Evolutionary conservation across 1,140 invertebrate genomes (phyloP).

Genomic region (Formica exsecta): DNA sequence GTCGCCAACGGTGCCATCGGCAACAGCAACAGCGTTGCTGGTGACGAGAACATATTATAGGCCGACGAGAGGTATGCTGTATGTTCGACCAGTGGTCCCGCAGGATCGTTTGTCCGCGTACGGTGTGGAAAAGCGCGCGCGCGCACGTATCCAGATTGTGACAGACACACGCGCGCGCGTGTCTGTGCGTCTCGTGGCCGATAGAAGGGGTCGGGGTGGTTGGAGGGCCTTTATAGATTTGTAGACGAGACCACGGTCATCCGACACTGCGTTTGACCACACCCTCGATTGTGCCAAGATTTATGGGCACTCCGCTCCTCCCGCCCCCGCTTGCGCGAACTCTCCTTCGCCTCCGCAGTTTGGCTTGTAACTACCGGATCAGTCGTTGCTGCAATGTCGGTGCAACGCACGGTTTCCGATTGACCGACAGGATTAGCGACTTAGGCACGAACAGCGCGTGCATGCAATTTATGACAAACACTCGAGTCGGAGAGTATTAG

Average conservation of each 20-base stretch:
- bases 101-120: constrained; percentile 77
- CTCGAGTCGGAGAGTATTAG: neutral
- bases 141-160: constrained; percentile 21
- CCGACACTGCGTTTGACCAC: constrained; percentile 84
- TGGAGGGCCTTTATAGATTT: constrained; percentile 81
- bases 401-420: constrained; percentile 35
- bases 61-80: constrained; percentile 64
- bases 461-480: constrained; percentile 32
- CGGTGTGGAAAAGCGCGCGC: constrained; percentile 66
- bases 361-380: constrained; percentile 81
- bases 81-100: constrained; percentile 80
- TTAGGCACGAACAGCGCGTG: constrained; percentile 9
- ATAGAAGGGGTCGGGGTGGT: constrained; percentile 36
- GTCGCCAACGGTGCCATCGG: constrained; percentile 66
- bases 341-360: constrained; percentile 73
- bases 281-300: constrained; percentile 84
- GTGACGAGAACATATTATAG: constrained; percentile 84
- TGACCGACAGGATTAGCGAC: constrained; percentile 41
- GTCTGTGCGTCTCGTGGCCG: constrained; percentile 24
- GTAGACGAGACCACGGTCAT: constrained; percentile 82
- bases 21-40: constrained; percentile 77
- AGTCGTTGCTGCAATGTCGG: constrained; percentile 55
- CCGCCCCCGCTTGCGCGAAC: constrained; percentile 62
- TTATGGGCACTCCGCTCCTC: constrained; percentile 76
- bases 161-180: constrained; percentile 23